Evolutionary conservation across 2,113 vertebrate genomes (phyloP).

Genomic region (Lagopus muta): DNA sequence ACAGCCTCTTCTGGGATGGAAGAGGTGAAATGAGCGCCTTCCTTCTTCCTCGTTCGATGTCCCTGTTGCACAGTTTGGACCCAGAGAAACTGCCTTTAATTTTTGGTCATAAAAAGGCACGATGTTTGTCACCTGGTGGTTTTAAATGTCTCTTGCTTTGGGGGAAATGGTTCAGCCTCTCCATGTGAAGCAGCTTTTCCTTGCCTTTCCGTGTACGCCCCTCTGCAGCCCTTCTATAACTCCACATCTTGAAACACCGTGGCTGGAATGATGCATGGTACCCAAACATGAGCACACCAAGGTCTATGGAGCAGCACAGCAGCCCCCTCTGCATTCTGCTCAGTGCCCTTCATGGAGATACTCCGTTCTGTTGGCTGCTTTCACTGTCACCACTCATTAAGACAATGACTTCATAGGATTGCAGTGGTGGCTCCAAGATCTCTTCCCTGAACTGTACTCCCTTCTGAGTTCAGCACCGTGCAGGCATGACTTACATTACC

Average conservation of each 20-base stretch:
- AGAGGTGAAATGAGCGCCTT: background rate
- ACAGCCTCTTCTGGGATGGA: background rate
- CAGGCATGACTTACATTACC: background rate
- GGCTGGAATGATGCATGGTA: fast-evolving
- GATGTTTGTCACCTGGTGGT: background rate
- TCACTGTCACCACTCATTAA: background rate
- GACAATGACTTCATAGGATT: background rate
- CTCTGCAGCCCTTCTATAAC: background rate
- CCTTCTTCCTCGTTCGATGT: background rate
- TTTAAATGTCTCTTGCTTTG: background rate
- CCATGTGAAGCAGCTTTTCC: background rate
- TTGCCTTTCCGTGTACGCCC: fast-evolving
- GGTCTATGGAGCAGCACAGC: background rate
- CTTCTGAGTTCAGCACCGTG: background rate
- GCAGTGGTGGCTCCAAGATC: background rate
- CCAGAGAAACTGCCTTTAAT: background rate
- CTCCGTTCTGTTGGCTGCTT: background rate
- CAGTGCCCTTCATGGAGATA: background rate
- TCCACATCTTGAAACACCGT: fast-evolving
- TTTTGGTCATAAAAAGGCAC: background rate
- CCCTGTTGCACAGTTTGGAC: background rate
- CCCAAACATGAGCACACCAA: fast-evolving
- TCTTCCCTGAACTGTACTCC: background rate
- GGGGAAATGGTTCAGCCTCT: background rate
- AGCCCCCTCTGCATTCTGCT: background rate